Conservation (phyloP, 2,113 vertebrate species). For the Callionymus lyra region DNA sequence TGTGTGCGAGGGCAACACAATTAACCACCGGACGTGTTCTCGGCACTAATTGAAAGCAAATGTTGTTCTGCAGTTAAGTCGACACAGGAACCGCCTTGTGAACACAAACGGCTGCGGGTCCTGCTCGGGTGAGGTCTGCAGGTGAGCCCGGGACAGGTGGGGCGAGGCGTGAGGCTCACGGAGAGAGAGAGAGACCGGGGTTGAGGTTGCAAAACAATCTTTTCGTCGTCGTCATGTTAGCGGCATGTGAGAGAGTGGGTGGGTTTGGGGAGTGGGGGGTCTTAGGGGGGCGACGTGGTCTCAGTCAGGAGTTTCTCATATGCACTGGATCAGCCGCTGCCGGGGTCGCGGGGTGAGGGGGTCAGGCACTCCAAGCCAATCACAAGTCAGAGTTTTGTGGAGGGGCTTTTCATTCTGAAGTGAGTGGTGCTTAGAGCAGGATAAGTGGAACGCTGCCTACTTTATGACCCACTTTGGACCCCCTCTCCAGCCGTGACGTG, state of each 20-base stretch:
- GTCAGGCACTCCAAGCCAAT: constrained; percentile 41
- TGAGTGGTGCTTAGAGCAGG: constrained; percentile 31
- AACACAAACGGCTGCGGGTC: no score
- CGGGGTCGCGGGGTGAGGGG: constrained; percentile 35
- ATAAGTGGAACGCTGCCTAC: constrained; percentile 34
- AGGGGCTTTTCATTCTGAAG: constrained; percentile 40
- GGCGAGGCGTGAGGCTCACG: background rate
- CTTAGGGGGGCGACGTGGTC: constrained; percentile 32
- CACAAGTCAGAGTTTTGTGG: constrained; percentile 29
- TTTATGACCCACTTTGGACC: constrained; percentile 24
- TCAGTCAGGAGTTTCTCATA: constrained; percentile 58
- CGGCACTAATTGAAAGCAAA: no score
- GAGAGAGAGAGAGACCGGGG: constrained; percentile 15
- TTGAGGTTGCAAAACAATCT: constrained; percentile 7
- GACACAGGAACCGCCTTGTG: no score
- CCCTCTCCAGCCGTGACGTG: constrained; percentile 7
- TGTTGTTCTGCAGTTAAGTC: no score
- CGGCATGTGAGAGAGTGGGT: constrained; percentile 8
- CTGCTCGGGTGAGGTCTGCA: no score
- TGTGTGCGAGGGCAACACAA: no score
- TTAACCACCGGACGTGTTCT: no score
- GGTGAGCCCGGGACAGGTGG: no score
- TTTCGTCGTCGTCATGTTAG: no score
- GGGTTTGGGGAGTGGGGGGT: constrained; percentile 12
- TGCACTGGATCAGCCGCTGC: constrained; percentile 51